Evolutionary conservation across 2,113 vertebrate species (phyloP).

Genomic region (Sorex fumeus): DNA sequence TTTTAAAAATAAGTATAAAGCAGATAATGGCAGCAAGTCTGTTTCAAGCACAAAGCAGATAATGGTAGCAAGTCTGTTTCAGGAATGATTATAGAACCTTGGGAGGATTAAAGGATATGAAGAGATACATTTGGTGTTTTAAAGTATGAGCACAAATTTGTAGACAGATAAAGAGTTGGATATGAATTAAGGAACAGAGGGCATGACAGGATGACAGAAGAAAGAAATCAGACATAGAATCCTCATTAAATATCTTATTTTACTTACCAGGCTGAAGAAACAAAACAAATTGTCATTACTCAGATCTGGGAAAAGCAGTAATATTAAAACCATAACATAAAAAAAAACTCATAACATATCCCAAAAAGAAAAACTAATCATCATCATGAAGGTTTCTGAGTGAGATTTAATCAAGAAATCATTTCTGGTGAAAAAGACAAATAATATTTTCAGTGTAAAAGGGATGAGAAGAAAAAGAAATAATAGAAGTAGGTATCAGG

Average conservation of each 20-base stretch:
- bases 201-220: not conserved
- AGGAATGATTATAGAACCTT: not conserved
- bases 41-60: not conserved
- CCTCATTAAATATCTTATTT: constrained; percentile 19
- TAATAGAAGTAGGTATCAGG: not conserved
- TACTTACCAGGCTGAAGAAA: constrained; percentile 29
- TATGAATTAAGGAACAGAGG: not conserved
- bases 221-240: not conserved
- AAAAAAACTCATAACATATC: not conserved
- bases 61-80: not conserved
- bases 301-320: constrained; percentile 1
- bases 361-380: constrained; percentile 28
- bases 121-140: no score
- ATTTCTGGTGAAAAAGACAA: constrained; percentile 51
- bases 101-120: no score
- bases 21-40: not conserved
- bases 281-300: constrained; percentile 30
- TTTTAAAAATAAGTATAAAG: constrained; percentile 40
- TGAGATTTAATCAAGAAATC: constrained; percentile 19
- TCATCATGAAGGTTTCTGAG: not conserved
- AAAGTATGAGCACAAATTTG: not conserved
- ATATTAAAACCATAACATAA: not conserved
- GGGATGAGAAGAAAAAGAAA: not conserved
- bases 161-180: not conserved
- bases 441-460: not conserved